Conservation (phyloP, 2,888 invertebrate genomes). For the Trissoscelio sp. region DNA sequence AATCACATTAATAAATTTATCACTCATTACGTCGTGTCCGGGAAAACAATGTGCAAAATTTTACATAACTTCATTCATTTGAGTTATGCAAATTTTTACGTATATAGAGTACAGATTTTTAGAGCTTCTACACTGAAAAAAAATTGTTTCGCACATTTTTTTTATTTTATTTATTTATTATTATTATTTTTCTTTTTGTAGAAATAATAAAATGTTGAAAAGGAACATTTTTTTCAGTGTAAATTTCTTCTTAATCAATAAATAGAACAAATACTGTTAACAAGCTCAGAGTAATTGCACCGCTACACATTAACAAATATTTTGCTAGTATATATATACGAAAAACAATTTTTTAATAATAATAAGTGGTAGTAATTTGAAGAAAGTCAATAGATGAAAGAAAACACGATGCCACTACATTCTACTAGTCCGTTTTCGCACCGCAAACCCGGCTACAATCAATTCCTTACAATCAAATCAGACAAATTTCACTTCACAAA, state of each 20-base stretch:
- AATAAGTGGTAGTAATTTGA: conserved; percentile 12
- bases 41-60: conserved; percentile 4
- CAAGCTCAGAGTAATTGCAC: too few species aligned
- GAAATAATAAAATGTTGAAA: neutral
- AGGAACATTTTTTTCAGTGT: conserved; percentile 20
- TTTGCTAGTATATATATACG: too few species aligned
- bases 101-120: neutral
- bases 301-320: too few species aligned
- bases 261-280: conserved; percentile 37
- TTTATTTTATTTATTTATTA: neutral
- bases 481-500: neutral
- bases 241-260: conserved; percentile 19
- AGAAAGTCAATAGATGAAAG: conserved; percentile 24
- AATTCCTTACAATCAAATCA: neutral
- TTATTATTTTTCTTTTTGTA: neutral
- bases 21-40: conserved; percentile 5
- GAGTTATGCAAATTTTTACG: conserved; percentile 4
- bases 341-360: neutral
- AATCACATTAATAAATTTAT: neutral
- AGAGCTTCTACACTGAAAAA: neutral
- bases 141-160: neutral
- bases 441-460: conserved; percentile 15
- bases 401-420: conserved; percentile 37
- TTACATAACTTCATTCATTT: conserved; percentile 3
- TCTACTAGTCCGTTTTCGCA: conserved; percentile 14